These are phyloP conservation scores for Adelosebastes latens DNA, from an alignment of 2,797 vertebrate genomes.

Conservation along the genomic window DNA sequence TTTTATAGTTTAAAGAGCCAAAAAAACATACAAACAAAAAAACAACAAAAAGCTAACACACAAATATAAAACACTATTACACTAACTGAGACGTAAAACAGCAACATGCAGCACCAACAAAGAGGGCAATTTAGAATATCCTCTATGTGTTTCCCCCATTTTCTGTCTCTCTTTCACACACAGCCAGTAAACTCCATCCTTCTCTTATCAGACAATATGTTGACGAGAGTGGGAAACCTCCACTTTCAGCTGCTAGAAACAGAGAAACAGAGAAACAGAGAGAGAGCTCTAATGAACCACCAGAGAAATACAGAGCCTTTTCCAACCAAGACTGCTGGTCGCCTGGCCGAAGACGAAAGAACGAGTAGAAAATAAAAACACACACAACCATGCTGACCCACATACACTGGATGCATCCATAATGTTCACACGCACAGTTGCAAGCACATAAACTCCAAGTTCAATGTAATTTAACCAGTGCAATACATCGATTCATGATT, in stretches of 20 bases:
- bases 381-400: background rate
- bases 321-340: background rate
- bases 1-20: background rate
- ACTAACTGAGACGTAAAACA: background rate
- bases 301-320: background rate
- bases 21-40: background rate
- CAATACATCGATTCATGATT: background rate
- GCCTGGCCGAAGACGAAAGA: background rate
- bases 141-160: background rate
- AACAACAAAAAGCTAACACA: background rate
- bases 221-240: background rate
- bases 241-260: background rate
- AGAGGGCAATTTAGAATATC: rapidly evolving
- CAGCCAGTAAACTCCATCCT: background rate
- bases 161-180: background rate
- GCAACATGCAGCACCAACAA: background rate
- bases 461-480: background rate
- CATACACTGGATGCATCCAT: background rate
- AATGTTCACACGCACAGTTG: background rate
- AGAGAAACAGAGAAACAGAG: background rate
- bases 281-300: slow-evolving; percentile 5
- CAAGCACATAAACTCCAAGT: background rate
- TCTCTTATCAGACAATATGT: background rate
- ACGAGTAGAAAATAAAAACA: background rate
- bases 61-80: background rate